These are phyloP conservation scores for Galbula dea DNA, from an alignment of 2,113 vertebrate genomes.

Conservation along the genomic window DNA sequence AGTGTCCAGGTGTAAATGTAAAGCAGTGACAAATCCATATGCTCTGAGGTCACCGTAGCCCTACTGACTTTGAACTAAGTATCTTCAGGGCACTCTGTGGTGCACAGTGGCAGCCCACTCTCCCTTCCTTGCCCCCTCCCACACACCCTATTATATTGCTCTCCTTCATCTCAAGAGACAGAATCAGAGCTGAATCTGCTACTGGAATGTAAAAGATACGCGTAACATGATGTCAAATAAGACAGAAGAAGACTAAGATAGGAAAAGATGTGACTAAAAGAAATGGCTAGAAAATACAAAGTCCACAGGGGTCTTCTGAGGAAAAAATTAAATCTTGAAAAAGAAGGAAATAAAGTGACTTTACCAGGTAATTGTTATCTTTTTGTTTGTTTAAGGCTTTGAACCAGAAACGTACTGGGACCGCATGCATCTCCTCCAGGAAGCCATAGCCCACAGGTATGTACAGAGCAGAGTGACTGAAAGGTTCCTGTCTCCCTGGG, in stretches of 20 bases:
- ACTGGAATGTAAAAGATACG: neutral
- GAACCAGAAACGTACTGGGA: slow-evolving; percentile 98
- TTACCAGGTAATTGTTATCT: neutral
- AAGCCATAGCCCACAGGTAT: slow-evolving; percentile 91
- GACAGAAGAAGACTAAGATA: neutral
- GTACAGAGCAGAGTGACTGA: neutral
- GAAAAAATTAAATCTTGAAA: neutral
- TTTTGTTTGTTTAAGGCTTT: slow-evolving; percentile 78
- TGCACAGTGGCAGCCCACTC: neutral
- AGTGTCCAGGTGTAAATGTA: neutral
- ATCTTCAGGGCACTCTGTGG: neutral
- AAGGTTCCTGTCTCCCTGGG: neutral
- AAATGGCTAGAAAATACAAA: neutral
- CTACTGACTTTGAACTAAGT: neutral
- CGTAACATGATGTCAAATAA: neutral
- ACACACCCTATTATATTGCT: neutral
- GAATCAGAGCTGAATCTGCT: neutral
- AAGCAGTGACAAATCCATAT: neutral
- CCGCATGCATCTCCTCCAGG: slow-evolving; percentile 96
- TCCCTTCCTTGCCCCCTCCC: neutral
- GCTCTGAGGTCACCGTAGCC: neutral
- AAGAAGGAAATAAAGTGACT: neutral
- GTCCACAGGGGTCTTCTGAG: neutral
- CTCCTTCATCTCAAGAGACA: neutral
- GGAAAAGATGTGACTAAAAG: neutral